Evolutionary conservation across 2,888 invertebrate genomes (phyloP), one percentile per base, ranked within the genome.

Genomic region (Ormyrus nitidulus): DNA sequence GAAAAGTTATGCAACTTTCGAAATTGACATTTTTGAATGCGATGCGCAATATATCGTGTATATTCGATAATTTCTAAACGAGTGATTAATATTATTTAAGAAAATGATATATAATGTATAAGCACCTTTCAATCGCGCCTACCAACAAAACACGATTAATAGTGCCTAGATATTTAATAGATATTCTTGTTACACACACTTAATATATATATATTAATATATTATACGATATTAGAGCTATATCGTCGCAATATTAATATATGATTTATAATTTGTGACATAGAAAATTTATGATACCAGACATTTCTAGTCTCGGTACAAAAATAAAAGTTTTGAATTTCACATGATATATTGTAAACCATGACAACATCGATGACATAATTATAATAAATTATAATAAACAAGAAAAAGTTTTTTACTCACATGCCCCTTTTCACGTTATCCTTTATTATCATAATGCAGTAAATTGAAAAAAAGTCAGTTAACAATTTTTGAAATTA

Each of bases 131-230:
- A 54, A 82, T 77, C 72, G 75, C 77, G 75, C 78, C 79, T 82
- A 75, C 66, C 65, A 70, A 79, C 19, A 74, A 64, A 75, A 64
- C 75, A 77, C 68, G 72, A 80, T 77, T 80, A 68, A 77, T 78
- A 82, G 77, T 82, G 80, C 80, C 82, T 82, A 82, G 77, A 80
- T 65, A 80, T 77, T 75, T 65, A 64, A 81, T 77, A 76, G 71
- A 82, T 79, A 82, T 82, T 77, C 77, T 82, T 82, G 79, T 81
- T 81, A 81, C 71, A 72, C 49, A 78, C 75, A 54, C 75, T 70
- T 74, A 74, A 77, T 80, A 73, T 49, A 59, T 70, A 66, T 68
- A 64, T 64, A 61, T 81, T 74, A 71, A 77, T 81, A 66, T 69
- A 73, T 48, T 58, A 56, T 19, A 49, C 75, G 68, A 78, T 69